phyloP scores from a whole-genome alignment of 2,888 invertebrate species.

The Agriopis leucophaearia region DNA sequence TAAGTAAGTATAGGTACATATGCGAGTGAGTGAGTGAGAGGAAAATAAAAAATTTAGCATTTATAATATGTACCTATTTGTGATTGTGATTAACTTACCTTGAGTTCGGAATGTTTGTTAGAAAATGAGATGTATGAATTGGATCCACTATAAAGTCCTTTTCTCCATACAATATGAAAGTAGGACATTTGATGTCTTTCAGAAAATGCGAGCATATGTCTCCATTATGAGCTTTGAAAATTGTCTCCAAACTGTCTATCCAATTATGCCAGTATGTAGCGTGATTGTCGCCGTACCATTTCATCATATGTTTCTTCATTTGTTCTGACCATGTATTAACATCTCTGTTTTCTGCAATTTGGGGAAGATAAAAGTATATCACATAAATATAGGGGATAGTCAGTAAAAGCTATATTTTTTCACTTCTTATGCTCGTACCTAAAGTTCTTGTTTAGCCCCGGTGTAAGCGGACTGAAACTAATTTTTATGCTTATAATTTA shows the following conservation, averaged over 20 bases:
- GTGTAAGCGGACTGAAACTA: too few relatives aligned
- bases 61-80: too few relatives aligned
- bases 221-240: conserved; percentile 88
- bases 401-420: too few relatives aligned
- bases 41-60: too few relatives aligned
- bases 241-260: conserved; percentile 87
- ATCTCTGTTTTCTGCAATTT: conserved; percentile 65
- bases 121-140: conserved; percentile 91
- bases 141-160: conserved; percentile 91
- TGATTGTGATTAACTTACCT: conserved; percentile 79
- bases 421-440: too few relatives aligned
- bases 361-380: neutral
- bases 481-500: too few relatives aligned
- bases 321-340: conserved; percentile 92
- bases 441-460: too few relatives aligned
- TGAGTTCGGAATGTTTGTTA: conserved; percentile 88
- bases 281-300: conserved; percentile 90
- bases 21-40: too few relatives aligned
- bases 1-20: too few relatives aligned
- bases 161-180: conserved; percentile 93
- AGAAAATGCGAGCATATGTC: conserved; percentile 90
- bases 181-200: conserved; percentile 89
- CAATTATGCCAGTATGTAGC: conserved; percentile 90
- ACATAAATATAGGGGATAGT: too few relatives aligned
- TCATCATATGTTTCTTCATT: conserved; percentile 90